Evolutionary conservation across 2,113 vertebrate genomes (phyloP).

Genomic region (Arenaria interpres): DNA sequence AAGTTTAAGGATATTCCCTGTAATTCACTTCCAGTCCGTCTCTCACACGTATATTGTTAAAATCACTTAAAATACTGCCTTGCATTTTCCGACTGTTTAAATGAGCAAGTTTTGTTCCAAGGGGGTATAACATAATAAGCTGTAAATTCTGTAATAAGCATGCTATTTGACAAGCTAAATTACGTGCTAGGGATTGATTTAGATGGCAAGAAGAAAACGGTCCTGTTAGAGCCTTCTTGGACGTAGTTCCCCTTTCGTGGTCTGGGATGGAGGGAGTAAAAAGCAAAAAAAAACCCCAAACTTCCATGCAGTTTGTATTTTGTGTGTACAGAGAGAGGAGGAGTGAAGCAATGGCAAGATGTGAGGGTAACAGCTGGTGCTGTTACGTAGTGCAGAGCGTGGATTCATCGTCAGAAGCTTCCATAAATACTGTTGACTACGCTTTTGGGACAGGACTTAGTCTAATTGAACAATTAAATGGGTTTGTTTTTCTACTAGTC

Average conservation of each 20-base stretch:
- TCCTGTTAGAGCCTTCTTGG: background rate
- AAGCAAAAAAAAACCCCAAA: background rate
- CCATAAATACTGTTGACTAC: background rate
- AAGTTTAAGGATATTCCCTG: background rate
- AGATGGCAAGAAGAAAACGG: background rate
- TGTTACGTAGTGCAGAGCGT: background rate
- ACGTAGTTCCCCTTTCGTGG: background rate
- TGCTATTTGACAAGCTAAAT: background rate
- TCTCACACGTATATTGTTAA: accelerated
- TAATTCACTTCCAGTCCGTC: background rate
- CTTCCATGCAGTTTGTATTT: background rate
- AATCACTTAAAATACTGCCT: background rate
- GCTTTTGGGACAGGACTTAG: background rate
- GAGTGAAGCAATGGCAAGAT: background rate
- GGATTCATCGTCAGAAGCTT: background rate
- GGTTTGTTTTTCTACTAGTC: background rate
- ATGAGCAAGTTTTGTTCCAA: background rate
- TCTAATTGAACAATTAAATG: background rate
- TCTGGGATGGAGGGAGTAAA: background rate
- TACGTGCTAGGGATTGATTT: background rate
- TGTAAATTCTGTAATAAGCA: background rate
- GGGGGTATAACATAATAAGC: background rate
- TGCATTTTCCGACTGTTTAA: background rate
- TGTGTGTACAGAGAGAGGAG: background rate
- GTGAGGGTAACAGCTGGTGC: background rate